Base-by-base conservation (phyloP, 2,888 invertebrate species). In the Branchipolynoe longqiensis region DNA sequence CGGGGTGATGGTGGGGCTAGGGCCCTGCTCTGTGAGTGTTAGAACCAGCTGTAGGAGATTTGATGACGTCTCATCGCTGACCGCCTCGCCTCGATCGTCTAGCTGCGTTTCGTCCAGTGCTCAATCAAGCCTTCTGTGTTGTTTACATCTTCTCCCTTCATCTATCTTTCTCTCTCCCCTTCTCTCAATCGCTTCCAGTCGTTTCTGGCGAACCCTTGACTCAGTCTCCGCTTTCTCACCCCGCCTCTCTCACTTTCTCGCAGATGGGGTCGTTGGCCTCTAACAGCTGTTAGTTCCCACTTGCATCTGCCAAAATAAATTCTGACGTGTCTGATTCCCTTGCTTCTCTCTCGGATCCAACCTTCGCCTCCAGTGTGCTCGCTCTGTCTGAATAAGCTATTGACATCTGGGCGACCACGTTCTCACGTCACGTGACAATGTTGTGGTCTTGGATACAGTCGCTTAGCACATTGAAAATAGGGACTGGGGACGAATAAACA, bases 401-500 rank as follows among this genome's bases (percentile, higher is more conserved):
- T 78, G 78, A 78, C 78, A 78, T 40, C 78, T 78, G 78, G 41
- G 28, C 48, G 48, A 78, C 78, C 78, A 78, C 78, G 78, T 48
- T 78, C 78, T 78, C 1, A 14, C 8, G 54, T 78, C 78, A 78
- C 78, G 78, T 78, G 78, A 78, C 28, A 78, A 78, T 78, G 78
- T 78, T 78, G 41, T 78, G 78, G 78, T 78, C 78, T 48, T 78
- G 78, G 78, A 78, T 78, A 78, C 78, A 48, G 78, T 48, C 78
- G 48, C 78, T 78, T 78, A 78, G 6, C n/a, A 1, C 48, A 3
- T 4, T 2, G 48, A 78, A 78, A 48, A 78, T 78, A 54, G 18
- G 8, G 6, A 69, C n/a, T 22, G 14, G 22, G 12, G 36, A 18
- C 0, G 38, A 69, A 14, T 36, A 69, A 69, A 38, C 69, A n/a